A percentile compares a stretch with the other conserved stretches of the same genome.
These are phyloP conservation scores for Tetheella fluctuosa DNA, from an alignment of 2,888 invertebrate species.

Conservation along the genomic window DNA sequence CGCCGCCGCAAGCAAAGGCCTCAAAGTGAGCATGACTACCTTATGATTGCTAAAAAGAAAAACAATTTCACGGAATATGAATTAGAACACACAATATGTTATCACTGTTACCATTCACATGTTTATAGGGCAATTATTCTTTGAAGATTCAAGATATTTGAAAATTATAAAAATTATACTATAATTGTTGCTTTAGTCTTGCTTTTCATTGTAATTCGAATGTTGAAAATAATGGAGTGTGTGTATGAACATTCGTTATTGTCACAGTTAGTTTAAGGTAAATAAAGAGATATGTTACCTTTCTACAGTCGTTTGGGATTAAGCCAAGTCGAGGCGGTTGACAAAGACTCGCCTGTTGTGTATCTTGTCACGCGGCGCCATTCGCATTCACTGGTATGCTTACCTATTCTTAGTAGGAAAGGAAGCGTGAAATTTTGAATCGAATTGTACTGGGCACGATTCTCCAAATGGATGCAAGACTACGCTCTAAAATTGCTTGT, in stretches of 20 bases:
- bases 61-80: too few relatives aligned
- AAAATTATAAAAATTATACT: constrained; percentile 24
- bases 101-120: too few relatives aligned
- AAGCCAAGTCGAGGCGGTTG: constrained; percentile 69
- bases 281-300: constrained; percentile 73
- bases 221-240: constrained; percentile 29
- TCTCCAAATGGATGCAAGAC: neutral
- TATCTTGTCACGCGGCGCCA: constrained; percentile 53
- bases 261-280: constrained; percentile 65
- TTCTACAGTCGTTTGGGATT: constrained; percentile 69
- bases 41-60: too few relatives aligned
- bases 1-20: too few relatives aligned
- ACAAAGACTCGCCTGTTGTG: constrained; percentile 61
- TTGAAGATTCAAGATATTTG: too few relatives aligned
- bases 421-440: constrained; percentile 56
- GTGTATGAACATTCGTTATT: constrained; percentile 56
- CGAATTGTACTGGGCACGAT: constrained; percentile 29
- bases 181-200: constrained; percentile 32
- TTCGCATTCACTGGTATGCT: constrained; percentile 52
- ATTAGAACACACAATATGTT: too few relatives aligned
- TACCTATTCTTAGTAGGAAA: constrained; percentile 46
- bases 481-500: constrained; percentile 7
- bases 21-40: too few relatives aligned
- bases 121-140: too few relatives aligned
- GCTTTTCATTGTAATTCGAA: constrained; percentile 39